Base-by-base conservation (phyloP, 2,888 invertebrate genomes). In the Abrostola triplasia region DNA sequence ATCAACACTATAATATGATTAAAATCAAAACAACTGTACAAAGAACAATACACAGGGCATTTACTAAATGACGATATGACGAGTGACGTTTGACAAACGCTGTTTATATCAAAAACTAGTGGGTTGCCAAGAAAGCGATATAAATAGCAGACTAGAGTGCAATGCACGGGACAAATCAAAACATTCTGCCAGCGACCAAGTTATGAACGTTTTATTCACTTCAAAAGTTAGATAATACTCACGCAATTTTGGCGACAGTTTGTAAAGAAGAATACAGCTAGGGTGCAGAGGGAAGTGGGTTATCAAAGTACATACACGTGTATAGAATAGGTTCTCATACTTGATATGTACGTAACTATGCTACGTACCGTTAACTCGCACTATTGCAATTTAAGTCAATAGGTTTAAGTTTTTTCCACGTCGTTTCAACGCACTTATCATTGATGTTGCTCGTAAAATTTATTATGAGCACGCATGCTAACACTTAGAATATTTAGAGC, bases 131-230 rank as follows among this genome's bases (percentile, higher is more conserved):
- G 84, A 83, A 80, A 79, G 67, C 77, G 79, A 74, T 85, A 84
- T 84, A 84, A 85, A 88, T 89, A 89, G 88, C 82, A 68, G 69
- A 66, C 63, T 65, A 76, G 84, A 86, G 89, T 85, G 86, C 88
- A 89, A 86, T 82, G 88, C 74, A 83, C 89, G 84, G 79, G 82
- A 84, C 83, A 84, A 82, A 85, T 84, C 80, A 80, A 76, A 82
- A 76, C 66, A 66, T 69, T 75, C 78, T 73, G 65, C 63, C 64
- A 67, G 53, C 65, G 13, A 59, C 64, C 42, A 69, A 60, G 42
- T 69, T 54, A 13, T 56, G 44, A 47, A 40, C 13, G 52, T 58
- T 58, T 63, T 42, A 59, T 50, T 54, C 57, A 58, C 8, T 41
- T 54, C 40, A 51, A 59, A 47, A 57, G 63, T 40, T 42, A 37